phyloP scores from a whole-genome alignment of 2,888 invertebrate genomes.

The Pyrgus malvae region DNA sequence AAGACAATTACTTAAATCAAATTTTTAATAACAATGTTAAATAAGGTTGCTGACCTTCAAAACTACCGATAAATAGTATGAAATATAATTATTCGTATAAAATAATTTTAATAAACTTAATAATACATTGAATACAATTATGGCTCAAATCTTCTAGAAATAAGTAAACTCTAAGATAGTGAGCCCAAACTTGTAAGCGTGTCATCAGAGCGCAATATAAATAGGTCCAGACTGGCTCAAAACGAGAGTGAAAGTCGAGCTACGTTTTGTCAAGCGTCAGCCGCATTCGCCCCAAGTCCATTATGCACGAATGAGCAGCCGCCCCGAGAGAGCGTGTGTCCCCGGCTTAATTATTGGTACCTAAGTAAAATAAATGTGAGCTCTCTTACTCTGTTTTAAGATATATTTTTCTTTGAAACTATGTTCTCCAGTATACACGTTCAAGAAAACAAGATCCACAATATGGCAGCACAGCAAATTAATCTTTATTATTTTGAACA shows the following conservation, averaged over 20 bases:
- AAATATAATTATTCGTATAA: too few relatives aligned
- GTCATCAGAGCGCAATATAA: slow-evolving; percentile 43
- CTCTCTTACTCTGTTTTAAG: slow-evolving; percentile 35
- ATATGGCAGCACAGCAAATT: not conserved
- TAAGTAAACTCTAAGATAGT: not conserved
- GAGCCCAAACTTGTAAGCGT: not conserved
- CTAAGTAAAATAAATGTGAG: slow-evolving; percentile 18
- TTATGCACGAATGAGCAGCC: slow-evolving; percentile 80
- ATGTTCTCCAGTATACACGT: slow-evolving; percentile 44
- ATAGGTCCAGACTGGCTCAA: slow-evolving; percentile 53
- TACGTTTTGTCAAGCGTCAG: slow-evolving; percentile 77
- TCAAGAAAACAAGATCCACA: slow-evolving; percentile 32
- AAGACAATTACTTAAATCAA: too few relatives aligned
- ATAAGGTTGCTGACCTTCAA: too few relatives aligned
- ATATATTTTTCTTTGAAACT: slow-evolving; percentile 45
- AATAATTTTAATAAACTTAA: too few relatives aligned
- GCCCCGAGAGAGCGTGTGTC: slow-evolving; percentile 78
- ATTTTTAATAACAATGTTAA: too few relatives aligned
- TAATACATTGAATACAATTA: too few relatives aligned
- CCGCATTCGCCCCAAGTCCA: slow-evolving; percentile 69
- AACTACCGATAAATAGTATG: too few relatives aligned
- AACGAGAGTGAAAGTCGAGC: slow-evolving; percentile 76
- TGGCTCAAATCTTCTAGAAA: too few relatives aligned
- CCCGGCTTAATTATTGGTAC: slow-evolving; percentile 64
- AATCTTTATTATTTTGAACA: not conserved